A percentile compares a stretch with the other conserved stretches of the same genome.
phyloP scores from a whole-genome alignment of 2,888 invertebrate genomes.

The Ligdia adustata region DNA sequence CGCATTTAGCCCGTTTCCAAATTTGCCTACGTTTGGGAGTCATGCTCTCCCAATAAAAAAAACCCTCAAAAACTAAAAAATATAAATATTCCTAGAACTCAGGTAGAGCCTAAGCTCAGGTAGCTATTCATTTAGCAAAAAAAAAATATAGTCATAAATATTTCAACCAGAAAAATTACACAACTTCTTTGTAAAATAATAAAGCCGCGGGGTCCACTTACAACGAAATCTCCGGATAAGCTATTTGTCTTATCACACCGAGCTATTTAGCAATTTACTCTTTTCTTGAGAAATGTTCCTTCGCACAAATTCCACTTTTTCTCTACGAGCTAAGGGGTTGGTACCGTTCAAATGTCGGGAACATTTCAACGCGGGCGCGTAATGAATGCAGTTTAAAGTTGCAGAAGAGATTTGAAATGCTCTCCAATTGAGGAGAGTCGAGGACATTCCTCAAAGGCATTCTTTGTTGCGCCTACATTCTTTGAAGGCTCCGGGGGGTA shows the following conservation, averaged over 20 bases:
- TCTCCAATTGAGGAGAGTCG: constrained; percentile 21
- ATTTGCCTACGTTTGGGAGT: no score
- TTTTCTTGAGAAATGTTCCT: constrained; percentile 5
- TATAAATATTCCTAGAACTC: no score
- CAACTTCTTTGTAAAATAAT: background rate
- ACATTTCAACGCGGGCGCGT: constrained; percentile 15
- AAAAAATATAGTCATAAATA: no score
- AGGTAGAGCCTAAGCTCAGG: background rate
- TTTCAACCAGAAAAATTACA: background rate
- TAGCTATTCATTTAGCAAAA: no score
- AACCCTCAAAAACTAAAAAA: no score
- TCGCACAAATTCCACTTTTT: constrained; percentile 3
- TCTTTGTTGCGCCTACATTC: constrained; percentile 29
- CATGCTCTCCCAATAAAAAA: no score
- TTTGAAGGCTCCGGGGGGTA: constrained; percentile 16
- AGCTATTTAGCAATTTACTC: constrained; percentile 14
- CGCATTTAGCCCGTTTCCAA: no score
- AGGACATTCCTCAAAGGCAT: constrained; percentile 19
- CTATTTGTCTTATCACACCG: constrained; percentile 7
- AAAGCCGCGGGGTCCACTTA: background rate
- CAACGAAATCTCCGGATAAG: constrained; percentile 3
- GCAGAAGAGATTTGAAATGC: constrained; percentile 32
- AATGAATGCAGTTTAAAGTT: constrained; percentile 34
- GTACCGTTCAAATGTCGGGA: constrained; percentile 1
- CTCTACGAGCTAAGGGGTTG: constrained; percentile 7